Percentiles rank a stretch among this genome's conserved stretches.
These are phyloP conservation scores for Onychostoma macrolepis DNA, from an alignment of 2,113 vertebrate species.

Conservation along the genomic window DNA sequence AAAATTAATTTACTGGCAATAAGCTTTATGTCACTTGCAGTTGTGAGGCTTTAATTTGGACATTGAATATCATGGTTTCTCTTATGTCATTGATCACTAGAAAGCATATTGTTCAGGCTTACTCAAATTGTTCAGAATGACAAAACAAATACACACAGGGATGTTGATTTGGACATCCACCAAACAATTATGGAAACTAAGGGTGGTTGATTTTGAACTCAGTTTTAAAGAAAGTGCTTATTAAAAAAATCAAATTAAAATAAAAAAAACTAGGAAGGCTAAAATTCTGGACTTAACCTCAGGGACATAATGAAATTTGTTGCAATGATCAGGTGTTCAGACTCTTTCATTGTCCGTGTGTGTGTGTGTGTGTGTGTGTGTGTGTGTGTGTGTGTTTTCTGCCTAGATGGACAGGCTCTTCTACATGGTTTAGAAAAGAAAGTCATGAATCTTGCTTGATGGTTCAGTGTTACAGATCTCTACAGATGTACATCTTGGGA, in stretches of 20 bases:
- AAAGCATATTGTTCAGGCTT: not conserved
- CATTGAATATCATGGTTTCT: not conserved
- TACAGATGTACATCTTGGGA: not conserved
- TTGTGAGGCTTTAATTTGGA: not conserved
- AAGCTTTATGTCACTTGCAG: not conserved
- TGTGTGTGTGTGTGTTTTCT: not conserved
- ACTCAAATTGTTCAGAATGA: not conserved
- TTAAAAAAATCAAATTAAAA: too few species aligned
- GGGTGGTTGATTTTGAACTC: not conserved
- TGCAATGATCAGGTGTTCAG: not conserved
- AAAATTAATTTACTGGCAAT: not conserved
- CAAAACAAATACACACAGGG: conserved; percentile 14
- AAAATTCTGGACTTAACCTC: not conserved
- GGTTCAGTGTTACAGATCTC: not conserved
- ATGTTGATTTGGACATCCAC: not conserved
- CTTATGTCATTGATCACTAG: not conserved
- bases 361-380: too few species aligned
- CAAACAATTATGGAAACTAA: not conserved
- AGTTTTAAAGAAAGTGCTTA: not conserved
- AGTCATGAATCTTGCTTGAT: conserved; percentile 57
- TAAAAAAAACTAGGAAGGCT: not conserved
- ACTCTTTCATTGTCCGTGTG: not conserved
- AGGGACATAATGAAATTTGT: not conserved
- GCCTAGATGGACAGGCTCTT: conserved; percentile 68
- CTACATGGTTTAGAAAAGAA: conserved; percentile 68